Evolutionary conservation across 2,113 vertebrate genomes (phyloP).

Genomic region (Myotis yumanensis): DNA sequence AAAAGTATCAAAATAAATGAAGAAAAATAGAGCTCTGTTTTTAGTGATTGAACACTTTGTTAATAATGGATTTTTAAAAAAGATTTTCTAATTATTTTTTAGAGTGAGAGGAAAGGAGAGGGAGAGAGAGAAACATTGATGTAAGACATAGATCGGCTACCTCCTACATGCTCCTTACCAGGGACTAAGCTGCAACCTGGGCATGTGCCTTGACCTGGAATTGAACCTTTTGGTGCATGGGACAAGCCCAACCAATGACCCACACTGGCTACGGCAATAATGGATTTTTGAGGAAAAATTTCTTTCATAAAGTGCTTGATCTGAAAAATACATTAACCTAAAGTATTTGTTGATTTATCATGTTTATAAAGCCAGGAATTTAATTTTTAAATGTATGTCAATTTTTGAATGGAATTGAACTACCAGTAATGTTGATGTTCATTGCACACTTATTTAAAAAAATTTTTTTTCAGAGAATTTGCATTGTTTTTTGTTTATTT

Average conservation of each 20-base stretch:
- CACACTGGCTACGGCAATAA: background rate
- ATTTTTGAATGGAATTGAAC: constrained; percentile 15
- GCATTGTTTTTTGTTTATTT: background rate
- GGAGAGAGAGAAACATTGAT: background rate
- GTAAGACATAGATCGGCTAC: background rate
- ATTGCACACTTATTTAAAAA: background rate
- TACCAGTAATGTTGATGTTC: background rate
- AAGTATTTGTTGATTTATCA: constrained; percentile 19
- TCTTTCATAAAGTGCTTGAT: constrained; percentile 21
- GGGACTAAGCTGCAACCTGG: background rate
- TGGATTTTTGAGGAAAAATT: background rate
- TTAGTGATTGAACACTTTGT: constrained; percentile 34
- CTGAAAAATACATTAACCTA: constrained; percentile 35
- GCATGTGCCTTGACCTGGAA: background rate
- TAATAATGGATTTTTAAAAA: background rate
- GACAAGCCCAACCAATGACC: background rate
- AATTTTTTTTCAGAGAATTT: constrained; percentile 32
- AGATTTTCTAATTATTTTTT: background rate
- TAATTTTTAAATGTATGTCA: constrained; percentile 40
- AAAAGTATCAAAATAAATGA: constrained; percentile 36
- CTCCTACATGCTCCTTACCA: background rate
- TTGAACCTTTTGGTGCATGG: background rate
- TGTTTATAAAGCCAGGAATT: background rate
- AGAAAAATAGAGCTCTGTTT: background rate
- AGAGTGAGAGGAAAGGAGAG: no score